These are phyloP conservation scores for Etheostoma cragini DNA, from an alignment of 2,113 vertebrate species.

Conservation along the genomic window DNA sequence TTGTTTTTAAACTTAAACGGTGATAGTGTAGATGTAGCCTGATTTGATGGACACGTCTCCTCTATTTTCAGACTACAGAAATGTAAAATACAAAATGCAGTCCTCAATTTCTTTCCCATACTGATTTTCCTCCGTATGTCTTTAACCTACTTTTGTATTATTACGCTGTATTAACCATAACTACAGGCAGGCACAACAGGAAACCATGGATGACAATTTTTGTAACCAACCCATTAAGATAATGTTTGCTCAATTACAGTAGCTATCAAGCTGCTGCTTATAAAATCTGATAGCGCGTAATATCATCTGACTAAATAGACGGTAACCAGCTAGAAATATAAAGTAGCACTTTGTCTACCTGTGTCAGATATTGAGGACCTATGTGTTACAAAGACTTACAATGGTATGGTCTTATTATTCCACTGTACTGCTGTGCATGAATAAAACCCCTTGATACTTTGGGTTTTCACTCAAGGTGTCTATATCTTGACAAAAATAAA, in stretches of 20 bases:
- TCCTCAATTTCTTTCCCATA: slow-evolving; percentile 2
- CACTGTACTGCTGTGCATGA: background rate
- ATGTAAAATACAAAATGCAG: slow-evolving; percentile 35
- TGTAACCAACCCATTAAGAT: background rate
- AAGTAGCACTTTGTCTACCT: background rate
- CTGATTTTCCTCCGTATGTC: slow-evolving; percentile 11
- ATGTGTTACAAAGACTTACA: background rate
- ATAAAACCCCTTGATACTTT: background rate
- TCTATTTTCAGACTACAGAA: slow-evolving; percentile 20
- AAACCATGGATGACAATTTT: background rate
- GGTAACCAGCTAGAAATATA: background rate
- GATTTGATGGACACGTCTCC: slow-evolving; percentile 33
- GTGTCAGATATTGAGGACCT: background rate
- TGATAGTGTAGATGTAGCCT: background rate
- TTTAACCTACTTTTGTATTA: background rate
- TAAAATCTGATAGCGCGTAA: too few species aligned
- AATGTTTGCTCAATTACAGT: background rate
- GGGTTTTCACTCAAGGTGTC: slow-evolving; percentile 2
- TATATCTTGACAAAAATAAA: background rate
- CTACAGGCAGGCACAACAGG: background rate
- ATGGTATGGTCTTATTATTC: background rate
- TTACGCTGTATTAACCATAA: background rate
- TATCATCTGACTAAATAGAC: background rate
- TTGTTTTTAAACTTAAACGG: too few species aligned
- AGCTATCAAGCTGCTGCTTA: too few species aligned